A percentile compares a stretch with the other conserved stretches of the same genome.
Conservation (phyloP, 2,113 vertebrate species). For the Notiomystis cincta region DNA sequence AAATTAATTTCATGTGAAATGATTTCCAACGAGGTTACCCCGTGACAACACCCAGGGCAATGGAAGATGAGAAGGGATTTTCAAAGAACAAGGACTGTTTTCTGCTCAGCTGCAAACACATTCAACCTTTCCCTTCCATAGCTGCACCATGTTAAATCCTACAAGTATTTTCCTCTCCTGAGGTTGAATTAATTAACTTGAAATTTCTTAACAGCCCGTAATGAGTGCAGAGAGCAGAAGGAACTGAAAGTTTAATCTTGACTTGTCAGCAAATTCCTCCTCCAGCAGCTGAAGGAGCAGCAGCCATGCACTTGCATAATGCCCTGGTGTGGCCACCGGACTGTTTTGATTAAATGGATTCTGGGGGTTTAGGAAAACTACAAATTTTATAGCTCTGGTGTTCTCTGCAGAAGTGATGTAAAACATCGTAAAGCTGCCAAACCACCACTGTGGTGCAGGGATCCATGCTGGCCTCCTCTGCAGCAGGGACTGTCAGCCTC, state of each 20-base stretch:
- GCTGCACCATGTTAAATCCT: background rate
- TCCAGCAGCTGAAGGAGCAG: background rate
- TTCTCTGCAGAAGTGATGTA: slow-evolving; percentile 71
- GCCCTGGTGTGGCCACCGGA: background rate
- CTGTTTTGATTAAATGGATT: slow-evolving; percentile 75
- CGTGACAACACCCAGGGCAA: background rate
- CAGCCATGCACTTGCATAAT: slow-evolving; percentile 50
- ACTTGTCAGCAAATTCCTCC: slow-evolving; percentile 51
- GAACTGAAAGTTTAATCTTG: slow-evolving; percentile 32
- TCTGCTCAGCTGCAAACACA: background rate
- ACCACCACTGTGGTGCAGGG: background rate
- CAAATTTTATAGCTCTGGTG: slow-evolving; percentile 67
- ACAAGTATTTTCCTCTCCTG: background rate
- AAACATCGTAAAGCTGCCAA: slow-evolving; percentile 72
- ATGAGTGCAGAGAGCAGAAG: slow-evolving; percentile 18
- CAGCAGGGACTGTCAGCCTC: background rate
- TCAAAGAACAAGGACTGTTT: background rate
- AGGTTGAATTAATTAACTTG: slow-evolving; percentile 43
- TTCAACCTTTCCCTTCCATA: background rate
- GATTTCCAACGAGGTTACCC: background rate
- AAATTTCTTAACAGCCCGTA: slow-evolving; percentile 35
- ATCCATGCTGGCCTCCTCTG: slow-evolving; percentile 16
- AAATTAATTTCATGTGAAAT: background rate
- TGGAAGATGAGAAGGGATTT: background rate
- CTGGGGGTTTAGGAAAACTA: slow-evolving; percentile 73